phyloP scores from a whole-genome alignment of 2,888 invertebrate genomes.

The Drosophila yooni region DNA sequence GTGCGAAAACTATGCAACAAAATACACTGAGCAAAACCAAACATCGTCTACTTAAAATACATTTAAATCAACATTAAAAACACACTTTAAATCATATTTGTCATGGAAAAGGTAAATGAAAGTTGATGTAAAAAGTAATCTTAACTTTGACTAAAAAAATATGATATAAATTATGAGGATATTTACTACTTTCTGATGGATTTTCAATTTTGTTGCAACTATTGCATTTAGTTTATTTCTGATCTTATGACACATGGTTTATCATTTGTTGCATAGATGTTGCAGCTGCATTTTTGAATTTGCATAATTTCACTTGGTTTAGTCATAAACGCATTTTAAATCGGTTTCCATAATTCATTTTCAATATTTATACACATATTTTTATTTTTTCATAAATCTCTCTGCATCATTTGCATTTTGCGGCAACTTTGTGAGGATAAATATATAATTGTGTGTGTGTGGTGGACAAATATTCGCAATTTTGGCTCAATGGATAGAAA shows the following conservation, averaged over 20 bases:
- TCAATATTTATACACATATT: constrained; percentile 5
- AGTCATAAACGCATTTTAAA: constrained; percentile 31
- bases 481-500: constrained; percentile 65
- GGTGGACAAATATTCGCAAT: constrained; percentile 64
- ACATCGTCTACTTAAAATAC: neutral
- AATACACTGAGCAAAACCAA: constrained; percentile 23
- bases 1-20: constrained; percentile 24
- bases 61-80: neutral
- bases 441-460: constrained; percentile 30
- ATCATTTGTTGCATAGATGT: constrained; percentile 1
- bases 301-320: constrained; percentile 17
- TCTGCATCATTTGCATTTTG: constrained; percentile 40
- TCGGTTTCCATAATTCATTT: constrained; percentile 45
- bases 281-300: constrained; percentile 13
- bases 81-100: neutral
- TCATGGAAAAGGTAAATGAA: neutral
- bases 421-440: constrained; percentile 11
- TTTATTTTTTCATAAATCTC: constrained; percentile 26
- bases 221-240: neutral
- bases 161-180: neutral
- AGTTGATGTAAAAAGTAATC: neutral
- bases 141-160: neutral
- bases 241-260: neutral
- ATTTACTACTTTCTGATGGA: neutral
- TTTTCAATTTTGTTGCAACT: neutral